Conservation (phyloP, 2,888 invertebrate species). For the Myopa testacea region DNA sequence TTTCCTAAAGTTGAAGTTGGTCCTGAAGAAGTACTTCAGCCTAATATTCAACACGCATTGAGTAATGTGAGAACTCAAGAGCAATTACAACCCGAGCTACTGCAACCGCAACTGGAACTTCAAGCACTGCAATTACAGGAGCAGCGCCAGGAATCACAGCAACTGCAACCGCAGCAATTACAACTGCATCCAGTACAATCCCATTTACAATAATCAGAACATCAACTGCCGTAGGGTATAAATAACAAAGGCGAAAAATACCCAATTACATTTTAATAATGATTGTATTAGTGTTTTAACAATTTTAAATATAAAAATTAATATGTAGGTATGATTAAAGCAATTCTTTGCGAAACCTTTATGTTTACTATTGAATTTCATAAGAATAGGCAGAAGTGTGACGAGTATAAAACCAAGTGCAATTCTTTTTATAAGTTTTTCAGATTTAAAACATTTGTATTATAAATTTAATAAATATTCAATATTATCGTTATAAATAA, state of each 20-base stretch:
- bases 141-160: constrained; percentile 7
- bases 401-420: no score
- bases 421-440: no score
- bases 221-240: neutral
- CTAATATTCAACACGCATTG: neutral
- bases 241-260: neutral
- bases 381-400: no score
- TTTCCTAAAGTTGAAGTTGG: constrained; percentile 17
- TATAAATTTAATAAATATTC: no score
- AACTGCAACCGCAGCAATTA: constrained; percentile 23
- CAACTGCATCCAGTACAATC: neutral
- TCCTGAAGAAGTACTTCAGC: neutral
- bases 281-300: no score
- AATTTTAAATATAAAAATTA: no score
- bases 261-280: no score
- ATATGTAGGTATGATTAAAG: no score
- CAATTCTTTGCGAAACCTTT: no score
- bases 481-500: no score
- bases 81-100: neutral
- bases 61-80: neutral
- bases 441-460: no score
- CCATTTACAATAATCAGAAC: neutral
- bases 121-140: neutral
- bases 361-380: no score
- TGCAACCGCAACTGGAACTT: neutral